Evolutionary conservation across 2,888 invertebrate genomes (phyloP).

Genomic region (Lissocephala sabroskyi): DNA sequence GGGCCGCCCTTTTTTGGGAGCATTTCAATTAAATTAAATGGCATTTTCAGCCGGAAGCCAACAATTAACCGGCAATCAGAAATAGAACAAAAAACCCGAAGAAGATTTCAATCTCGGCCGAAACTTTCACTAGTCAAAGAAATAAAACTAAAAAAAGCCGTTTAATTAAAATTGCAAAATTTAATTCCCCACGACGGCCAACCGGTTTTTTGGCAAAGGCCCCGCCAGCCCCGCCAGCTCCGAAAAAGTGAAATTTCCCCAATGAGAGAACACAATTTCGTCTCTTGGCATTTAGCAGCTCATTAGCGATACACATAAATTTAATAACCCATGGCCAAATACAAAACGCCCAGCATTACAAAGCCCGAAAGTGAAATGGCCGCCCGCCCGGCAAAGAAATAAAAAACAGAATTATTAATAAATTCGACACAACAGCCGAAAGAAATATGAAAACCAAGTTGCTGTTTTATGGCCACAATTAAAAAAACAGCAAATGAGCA

Average conservation of each 20-base stretch:
- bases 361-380: conserved; percentile 25
- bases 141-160: neutral
- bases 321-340: conserved; percentile 32
- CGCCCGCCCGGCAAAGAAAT: too few relatives aligned
- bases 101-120: neutral
- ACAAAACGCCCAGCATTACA: neutral
- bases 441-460: neutral
- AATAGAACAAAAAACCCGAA: too few relatives aligned
- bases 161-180: conserved; percentile 5
- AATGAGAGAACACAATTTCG: conserved; percentile 41
- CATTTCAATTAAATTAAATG: too few relatives aligned
- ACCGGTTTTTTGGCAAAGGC: neutral
- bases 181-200: neutral
- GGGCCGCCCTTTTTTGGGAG: too few relatives aligned
- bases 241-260: conserved; percentile 52
- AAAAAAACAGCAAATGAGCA: neutral
- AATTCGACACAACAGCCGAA: neutral
- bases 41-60: too few relatives aligned
- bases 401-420: too few relatives aligned
- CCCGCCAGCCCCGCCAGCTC: neutral
- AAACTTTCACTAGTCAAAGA: conserved; percentile 21
- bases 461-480: conserved; percentile 2
- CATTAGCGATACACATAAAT: conserved; percentile 37
- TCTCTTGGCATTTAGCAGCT: conserved; percentile 56
- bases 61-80: too few relatives aligned